phyloP scores from a whole-genome alignment of 2,113 vertebrate genomes.

The Misgurnus anguillicaudatus region DNA sequence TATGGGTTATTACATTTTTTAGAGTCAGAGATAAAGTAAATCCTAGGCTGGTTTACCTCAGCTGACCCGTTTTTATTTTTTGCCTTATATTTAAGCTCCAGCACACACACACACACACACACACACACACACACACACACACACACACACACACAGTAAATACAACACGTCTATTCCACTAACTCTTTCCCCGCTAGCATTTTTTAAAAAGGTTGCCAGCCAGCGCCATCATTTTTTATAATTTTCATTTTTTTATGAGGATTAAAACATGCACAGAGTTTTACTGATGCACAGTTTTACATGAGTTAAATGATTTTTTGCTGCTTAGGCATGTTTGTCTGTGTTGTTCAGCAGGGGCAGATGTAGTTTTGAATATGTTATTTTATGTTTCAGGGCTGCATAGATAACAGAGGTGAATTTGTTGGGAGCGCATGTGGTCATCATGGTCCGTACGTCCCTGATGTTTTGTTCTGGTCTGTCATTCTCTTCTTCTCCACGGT shows the following conservation, averaged over 20 bases:
- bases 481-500: constrained; percentile 97
- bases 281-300: too few species aligned
- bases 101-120: constrained; percentile 3
- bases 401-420: constrained; percentile 84
- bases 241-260: too few species aligned
- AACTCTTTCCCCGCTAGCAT: too few species aligned
- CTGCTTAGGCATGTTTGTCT: neutral
- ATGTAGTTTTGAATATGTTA: neutral
- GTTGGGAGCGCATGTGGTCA: constrained; percentile 88
- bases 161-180: too few species aligned
- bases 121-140: neutral
- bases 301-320: neutral
- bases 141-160: neutral
- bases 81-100: constrained; percentile 21
- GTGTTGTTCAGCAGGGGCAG: neutral
- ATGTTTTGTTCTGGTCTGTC: constrained; percentile 97
- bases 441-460: constrained; percentile 92
- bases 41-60: constrained; percentile 24
- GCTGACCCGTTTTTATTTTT: too few species aligned
- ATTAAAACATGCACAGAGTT: too few species aligned
- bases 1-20: constrained; percentile 1
- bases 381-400: constrained; percentile 81
- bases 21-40: constrained; percentile 32
- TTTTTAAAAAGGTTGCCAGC: too few species aligned
- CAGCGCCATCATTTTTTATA: too few species aligned